Conservation (phyloP, 2,888 invertebrate genomes). For the Dryocosmus kuriphilus region DNA sequence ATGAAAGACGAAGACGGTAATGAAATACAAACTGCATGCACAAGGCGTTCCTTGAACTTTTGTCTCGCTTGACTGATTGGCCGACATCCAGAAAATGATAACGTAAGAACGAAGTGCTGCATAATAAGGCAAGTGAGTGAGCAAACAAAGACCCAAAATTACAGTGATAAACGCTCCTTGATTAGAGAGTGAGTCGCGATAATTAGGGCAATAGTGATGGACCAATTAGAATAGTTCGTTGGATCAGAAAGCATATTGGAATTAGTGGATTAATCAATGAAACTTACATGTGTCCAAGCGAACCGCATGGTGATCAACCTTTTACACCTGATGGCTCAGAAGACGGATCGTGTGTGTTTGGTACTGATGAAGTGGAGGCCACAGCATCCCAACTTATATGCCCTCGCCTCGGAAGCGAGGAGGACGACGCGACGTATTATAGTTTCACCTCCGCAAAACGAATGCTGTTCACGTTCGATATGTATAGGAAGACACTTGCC, state of each 20-base stretch:
- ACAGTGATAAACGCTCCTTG: background rate
- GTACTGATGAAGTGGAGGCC: slow-evolving; percentile 74
- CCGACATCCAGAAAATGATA: slow-evolving; percentile 33
- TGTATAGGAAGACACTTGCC: slow-evolving; percentile 65
- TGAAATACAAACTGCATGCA: slow-evolving; percentile 32
- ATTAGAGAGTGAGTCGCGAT: slow-evolving; percentile 27
- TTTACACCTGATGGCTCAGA: slow-evolving; percentile 67
- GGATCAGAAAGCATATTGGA: slow-evolving; percentile 18
- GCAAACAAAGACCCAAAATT: slow-evolving; percentile 30
- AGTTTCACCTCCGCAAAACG: slow-evolving; percentile 67
- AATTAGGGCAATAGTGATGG: slow-evolving; percentile 5
- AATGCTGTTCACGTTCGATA: slow-evolving; percentile 64
- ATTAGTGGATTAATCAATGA: slow-evolving; percentile 38
- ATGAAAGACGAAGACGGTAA: slow-evolving; percentile 5
- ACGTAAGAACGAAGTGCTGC: slow-evolving; percentile 27
- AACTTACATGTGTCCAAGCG: slow-evolving; percentile 68
- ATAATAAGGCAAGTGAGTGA: slow-evolving; percentile 19
- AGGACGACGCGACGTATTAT: slow-evolving; percentile 66
- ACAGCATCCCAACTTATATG: slow-evolving; percentile 77
- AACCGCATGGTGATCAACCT: slow-evolving; percentile 69
- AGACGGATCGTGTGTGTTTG: slow-evolving; percentile 73
- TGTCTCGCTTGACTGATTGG: slow-evolving; percentile 20
- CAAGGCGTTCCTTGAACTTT: slow-evolving; percentile 25
- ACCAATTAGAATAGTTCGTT: background rate
- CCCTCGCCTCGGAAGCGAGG: slow-evolving; percentile 72